Percentiles rank a stretch among this genome's conserved stretches.
Conservation (phyloP, 1,140 invertebrate genomes). For the Psix sp. region DNA sequence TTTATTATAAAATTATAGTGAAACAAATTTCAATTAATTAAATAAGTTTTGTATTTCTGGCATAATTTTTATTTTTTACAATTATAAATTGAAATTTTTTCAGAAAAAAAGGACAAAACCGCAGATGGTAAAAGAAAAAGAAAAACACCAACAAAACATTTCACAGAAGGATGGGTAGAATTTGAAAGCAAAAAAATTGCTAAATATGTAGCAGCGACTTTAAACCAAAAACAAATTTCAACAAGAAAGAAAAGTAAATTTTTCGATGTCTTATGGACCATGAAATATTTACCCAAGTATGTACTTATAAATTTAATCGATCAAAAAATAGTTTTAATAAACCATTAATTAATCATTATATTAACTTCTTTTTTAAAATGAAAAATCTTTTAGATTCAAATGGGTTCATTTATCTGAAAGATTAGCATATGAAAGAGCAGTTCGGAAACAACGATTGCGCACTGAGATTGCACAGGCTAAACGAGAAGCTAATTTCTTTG, state of each 20-base stretch:
- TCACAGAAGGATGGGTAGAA: constrained; percentile 97
- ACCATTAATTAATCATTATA: no score
- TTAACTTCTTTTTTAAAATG: no score
- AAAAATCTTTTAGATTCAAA: constrained; percentile 86
- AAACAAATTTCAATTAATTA: not conserved
- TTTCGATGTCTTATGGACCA: constrained; percentile 94
- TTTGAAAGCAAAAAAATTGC: constrained; percentile 93
- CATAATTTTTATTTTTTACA: constrained; percentile 2
- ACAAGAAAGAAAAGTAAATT: constrained; percentile 90
- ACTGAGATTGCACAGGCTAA: constrained; percentile 94
- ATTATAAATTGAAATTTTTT: constrained; percentile 15
- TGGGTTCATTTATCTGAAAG: constrained; percentile 96
- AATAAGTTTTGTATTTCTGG: not conserved
- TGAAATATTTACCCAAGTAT: constrained; percentile 93
- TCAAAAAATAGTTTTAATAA: constrained; percentile 1
- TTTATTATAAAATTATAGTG: no score
- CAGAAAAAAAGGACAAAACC: constrained; percentile 64
- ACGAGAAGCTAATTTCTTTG: constrained; percentile 91
- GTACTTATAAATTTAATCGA: not conserved
- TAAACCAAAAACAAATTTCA: constrained; percentile 94
- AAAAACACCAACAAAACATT: constrained; percentile 81
- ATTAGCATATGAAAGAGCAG: constrained; percentile 93
- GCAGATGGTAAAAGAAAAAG: constrained; percentile 78
- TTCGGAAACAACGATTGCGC: constrained; percentile 89
- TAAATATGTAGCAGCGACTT: constrained; percentile 86